Evolutionary conservation across 1,140 invertebrate species (phyloP).

Genomic region (Pseudomyrmex pallidus): DNA sequence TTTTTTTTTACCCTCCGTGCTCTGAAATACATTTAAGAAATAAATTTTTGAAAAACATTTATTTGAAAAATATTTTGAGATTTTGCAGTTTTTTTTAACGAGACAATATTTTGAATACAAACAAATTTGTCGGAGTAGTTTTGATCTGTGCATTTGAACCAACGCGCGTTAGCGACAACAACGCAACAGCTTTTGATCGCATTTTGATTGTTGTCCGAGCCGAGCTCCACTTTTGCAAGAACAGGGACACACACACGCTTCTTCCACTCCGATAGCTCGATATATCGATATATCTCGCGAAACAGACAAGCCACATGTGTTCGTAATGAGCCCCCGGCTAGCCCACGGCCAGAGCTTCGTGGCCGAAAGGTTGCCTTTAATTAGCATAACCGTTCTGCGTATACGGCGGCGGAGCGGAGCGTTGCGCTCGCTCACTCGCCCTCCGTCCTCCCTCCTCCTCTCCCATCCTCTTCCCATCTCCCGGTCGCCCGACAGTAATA

Average conservation of each 20-base stretch:
- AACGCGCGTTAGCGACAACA: too few relatives aligned
- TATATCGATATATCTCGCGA: constrained; percentile 23
- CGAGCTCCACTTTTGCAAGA: constrained; percentile 31
- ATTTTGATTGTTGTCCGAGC: not conserved
- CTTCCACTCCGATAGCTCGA: constrained; percentile 1
- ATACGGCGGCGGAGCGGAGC: constrained; percentile 77
- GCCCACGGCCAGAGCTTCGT: constrained; percentile 32
- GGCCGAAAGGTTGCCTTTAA: constrained; percentile 77
- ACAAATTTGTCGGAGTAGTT: too few relatives aligned
- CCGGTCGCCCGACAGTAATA: constrained; percentile 78
- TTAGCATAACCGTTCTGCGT: constrained; percentile 82
- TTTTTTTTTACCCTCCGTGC: too few relatives aligned
- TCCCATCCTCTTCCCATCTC: constrained; percentile 35
- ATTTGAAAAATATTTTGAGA: too few relatives aligned
- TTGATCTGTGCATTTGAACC: too few relatives aligned
- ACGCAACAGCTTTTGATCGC: too few relatives aligned
- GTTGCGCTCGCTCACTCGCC: constrained; percentile 63
- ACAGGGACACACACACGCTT: constrained; percentile 40
- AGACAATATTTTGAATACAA: too few relatives aligned
- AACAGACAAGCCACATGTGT: constrained; percentile 66
- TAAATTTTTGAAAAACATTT: too few relatives aligned
- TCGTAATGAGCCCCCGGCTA: constrained; percentile 65
- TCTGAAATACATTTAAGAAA: too few relatives aligned
- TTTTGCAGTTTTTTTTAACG: too few relatives aligned
- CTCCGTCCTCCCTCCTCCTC: constrained; percentile 27